These are phyloP conservation scores for Trichonephila clavipes DNA, from an alignment of 1,140 invertebrate genomes.

Conservation along the genomic window DNA sequence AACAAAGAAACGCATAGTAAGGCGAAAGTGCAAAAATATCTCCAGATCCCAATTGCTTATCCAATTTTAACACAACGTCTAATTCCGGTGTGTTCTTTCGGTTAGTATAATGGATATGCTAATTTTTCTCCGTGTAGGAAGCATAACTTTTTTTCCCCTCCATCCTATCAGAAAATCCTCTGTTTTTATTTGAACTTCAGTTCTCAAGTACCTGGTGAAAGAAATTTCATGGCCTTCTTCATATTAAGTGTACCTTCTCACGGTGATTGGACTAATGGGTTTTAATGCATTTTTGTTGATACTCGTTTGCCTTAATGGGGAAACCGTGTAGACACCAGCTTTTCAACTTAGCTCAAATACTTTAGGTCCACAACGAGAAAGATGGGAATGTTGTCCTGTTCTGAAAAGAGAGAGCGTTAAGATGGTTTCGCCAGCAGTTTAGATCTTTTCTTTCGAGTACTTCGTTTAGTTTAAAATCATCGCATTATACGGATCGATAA, in stretches of 20 bases:
- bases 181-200: conserved; percentile 24
- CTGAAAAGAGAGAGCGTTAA: neutral
- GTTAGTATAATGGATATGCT: conserved; percentile 58
- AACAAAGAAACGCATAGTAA: neutral
- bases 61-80: neutral
- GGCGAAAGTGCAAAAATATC: neutral
- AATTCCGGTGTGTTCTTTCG: conserved; percentile 36
- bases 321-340: conserved; percentile 72
- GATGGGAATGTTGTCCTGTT: conserved; percentile 50
- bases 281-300: conserved; percentile 76
- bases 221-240: conserved; percentile 68
- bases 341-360: conserved; percentile 76
- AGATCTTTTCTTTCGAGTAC: conserved; percentile 52
- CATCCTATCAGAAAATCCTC: neutral
- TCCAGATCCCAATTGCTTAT: neutral
- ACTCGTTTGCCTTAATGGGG: conserved; percentile 74
- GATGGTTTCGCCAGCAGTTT: neutral
- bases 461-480: conserved; percentile 68
- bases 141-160: neutral
- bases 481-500: conserved; percentile 68
- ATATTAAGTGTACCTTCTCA: conserved; percentile 71
- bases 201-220: conserved; percentile 33
- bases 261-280: conserved; percentile 71
- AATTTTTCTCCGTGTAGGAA: conserved; percentile 5
- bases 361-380: conserved; percentile 64